Base-by-base conservation (phyloP, 2,797 vertebrate species). In the Hydrolagus colliei region DNA sequence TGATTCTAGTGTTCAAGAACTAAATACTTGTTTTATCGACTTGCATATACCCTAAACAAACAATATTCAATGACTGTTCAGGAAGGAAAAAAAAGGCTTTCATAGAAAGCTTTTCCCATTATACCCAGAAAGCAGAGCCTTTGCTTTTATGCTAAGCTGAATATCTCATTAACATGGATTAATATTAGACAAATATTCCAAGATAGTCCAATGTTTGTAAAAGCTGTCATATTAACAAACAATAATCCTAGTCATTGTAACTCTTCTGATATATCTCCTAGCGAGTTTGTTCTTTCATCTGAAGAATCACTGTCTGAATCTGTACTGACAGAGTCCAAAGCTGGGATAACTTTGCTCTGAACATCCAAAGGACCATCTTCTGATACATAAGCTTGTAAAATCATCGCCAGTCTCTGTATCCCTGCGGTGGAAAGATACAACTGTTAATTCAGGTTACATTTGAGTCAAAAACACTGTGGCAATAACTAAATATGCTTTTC, bases 371-470 rank as follows among this genome's bases (percentile, higher is more conserved):
- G 77, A 79, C 9, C 27, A 62, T 59, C 2, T 65, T 63, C 77
- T 65, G 61, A 27, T 2, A 13, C 77, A 62, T 63, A 27, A 63
- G 61, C 22, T 4, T 63, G 77, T 62, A 63, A 65, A 14, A 27
- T 32, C n/a, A 78, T 22, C 61, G 62, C 27, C 22, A 79, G 61
- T 22, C 77, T 79, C 77, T 79, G 77, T 62, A 79, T 63, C 77
- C 77, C 77, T 79, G 75, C 13, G 61, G 27, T 65, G 63, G 77
- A 79, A 65, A 65, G 63, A 2, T 18, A 1, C 63, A 52, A 52
- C 6, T 52, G 0, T 52, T 52, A 52, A 52, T 52, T 52, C 41
- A 52, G 41, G 41, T 6, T 52, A 52, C 41, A 52, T 52, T 52
- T 52, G 2, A 27, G 27, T 27, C 27, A 27, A 52, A 52, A 6